Evolutionary conservation across 1,140 invertebrate species (phyloP).

Genomic region (Bombus sylvicola): DNA sequence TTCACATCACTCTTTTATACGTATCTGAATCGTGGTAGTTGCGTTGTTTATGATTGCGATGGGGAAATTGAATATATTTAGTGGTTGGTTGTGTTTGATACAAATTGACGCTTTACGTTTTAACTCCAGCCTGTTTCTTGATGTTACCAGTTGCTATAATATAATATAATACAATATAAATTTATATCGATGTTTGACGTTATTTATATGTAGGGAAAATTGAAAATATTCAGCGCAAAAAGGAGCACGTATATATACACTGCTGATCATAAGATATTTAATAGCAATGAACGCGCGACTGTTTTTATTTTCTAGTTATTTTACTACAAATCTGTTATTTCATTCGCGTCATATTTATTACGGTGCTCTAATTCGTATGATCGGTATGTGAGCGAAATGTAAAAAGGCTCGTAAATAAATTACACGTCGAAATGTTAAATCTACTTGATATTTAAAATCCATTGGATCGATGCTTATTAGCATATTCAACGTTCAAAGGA

Average conservation of each 20-base stretch:
- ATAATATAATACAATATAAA: too few species aligned
- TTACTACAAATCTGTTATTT: too few species aligned
- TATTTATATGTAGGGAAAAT: neutral
- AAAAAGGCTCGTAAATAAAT: too few species aligned
- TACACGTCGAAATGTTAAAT: neutral
- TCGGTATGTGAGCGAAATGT: too few species aligned
- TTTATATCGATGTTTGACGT: neutral
- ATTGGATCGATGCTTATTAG: neutral
- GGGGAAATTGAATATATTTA: neutral
- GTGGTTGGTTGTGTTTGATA: neutral
- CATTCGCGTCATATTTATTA: too few species aligned
- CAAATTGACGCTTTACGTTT: neutral
- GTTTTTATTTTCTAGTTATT: too few species aligned
- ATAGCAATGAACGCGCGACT: too few species aligned
- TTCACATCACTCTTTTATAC: neutral
- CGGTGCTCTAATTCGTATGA: too few species aligned
- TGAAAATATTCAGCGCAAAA: neutral
- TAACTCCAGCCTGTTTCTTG: neutral
- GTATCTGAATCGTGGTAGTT: neutral
- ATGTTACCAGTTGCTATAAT: too few species aligned
- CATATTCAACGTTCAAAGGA: too few species aligned
- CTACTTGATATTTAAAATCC: neutral
- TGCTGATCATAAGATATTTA: too few species aligned
- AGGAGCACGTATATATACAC: neutral
- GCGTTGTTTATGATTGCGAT: neutral